These are phyloP conservation scores for Saturnia pavonia DNA, from an alignment of 2,888 invertebrate species.

Conservation along the genomic window DNA sequence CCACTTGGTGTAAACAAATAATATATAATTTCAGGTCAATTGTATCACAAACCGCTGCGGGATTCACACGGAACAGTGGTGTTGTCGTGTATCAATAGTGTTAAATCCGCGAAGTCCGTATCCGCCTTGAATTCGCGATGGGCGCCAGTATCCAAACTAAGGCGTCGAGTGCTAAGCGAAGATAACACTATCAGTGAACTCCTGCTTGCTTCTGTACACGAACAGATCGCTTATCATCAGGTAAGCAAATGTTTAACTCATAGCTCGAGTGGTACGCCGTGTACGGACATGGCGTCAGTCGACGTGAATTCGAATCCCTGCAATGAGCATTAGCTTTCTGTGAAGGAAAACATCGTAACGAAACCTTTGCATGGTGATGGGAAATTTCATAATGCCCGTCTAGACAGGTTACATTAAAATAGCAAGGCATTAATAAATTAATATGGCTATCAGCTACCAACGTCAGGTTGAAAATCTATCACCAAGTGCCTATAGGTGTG, in stretches of 20 bases:
- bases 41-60: slow-evolving; percentile 94
- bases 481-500: no score
- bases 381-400: no score
- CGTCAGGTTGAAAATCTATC: no score
- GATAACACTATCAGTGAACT: slow-evolving; percentile 91
- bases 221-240: slow-evolving; percentile 85
- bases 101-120: slow-evolving; percentile 90
- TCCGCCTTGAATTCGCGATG: slow-evolving; percentile 96
- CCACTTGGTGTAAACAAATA: not conserved
- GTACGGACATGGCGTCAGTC: no score
- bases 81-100: slow-evolving; percentile 90
- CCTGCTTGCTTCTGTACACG: slow-evolving; percentile 93
- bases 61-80: slow-evolving; percentile 96
- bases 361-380: no score
- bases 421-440: no score
- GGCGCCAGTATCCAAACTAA: slow-evolving; percentile 93
- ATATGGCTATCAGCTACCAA: no score
- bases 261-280: not conserved
- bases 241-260: slow-evolving; percentile 38
- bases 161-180: slow-evolving; percentile 88
- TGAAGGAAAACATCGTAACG: no score
- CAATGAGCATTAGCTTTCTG: no score
- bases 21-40: slow-evolving; percentile 82
- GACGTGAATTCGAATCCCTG: no score
- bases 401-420: no score